phyloP scores from a whole-genome alignment of 2,888 invertebrate species.

The Venusia cambrica region DNA sequence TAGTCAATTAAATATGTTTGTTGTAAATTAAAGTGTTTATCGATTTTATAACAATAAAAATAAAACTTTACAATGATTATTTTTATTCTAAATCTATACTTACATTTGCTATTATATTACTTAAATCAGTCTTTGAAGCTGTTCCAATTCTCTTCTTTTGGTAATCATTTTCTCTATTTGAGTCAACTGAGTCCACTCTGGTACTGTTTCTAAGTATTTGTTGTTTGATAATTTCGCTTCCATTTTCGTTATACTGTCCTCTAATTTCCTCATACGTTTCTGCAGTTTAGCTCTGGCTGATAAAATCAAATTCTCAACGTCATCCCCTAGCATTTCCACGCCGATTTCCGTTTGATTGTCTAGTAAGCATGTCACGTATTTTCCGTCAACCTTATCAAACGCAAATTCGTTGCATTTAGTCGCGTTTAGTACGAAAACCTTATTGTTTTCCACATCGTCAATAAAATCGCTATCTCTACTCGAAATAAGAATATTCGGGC shows the following conservation, averaged over 20 bases:
- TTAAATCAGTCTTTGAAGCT: slow-evolving; percentile 55
- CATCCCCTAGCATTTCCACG: slow-evolving; percentile 51
- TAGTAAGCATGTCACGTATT: slow-evolving; percentile 46
- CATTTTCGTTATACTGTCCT: slow-evolving; percentile 49
- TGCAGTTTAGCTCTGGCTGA: slow-evolving; percentile 49
- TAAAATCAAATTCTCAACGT: slow-evolving; percentile 43
- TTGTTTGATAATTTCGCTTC: slow-evolving; percentile 48
- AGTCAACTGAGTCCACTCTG: slow-evolving; percentile 41
- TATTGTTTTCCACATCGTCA: slow-evolving; percentile 52
- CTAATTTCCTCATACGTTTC: slow-evolving; percentile 52
- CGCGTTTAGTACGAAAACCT: slow-evolving; percentile 46
- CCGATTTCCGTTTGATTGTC: slow-evolving; percentile 52
- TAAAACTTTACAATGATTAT: slow-evolving; percentile 10
- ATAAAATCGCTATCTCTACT: slow-evolving; percentile 43
- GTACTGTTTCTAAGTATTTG: slow-evolving; percentile 41
- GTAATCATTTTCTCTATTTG: slow-evolving; percentile 51
- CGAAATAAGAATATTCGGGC: slow-evolving; percentile 50
- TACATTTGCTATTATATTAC: slow-evolving; percentile 21
- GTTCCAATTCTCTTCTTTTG: slow-evolving; percentile 54
- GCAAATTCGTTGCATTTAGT: slow-evolving; percentile 44
- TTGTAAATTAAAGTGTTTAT: slow-evolving; percentile 50
- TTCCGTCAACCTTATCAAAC: slow-evolving; percentile 38
- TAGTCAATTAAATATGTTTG: slow-evolving; percentile 53
- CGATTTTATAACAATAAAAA: slow-evolving; percentile 35
- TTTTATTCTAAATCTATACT: slow-evolving; percentile 27